These are phyloP conservation scores for Heliconius hortense DNA, from an alignment of 2,888 invertebrate species.

Conservation along the genomic window DNA sequence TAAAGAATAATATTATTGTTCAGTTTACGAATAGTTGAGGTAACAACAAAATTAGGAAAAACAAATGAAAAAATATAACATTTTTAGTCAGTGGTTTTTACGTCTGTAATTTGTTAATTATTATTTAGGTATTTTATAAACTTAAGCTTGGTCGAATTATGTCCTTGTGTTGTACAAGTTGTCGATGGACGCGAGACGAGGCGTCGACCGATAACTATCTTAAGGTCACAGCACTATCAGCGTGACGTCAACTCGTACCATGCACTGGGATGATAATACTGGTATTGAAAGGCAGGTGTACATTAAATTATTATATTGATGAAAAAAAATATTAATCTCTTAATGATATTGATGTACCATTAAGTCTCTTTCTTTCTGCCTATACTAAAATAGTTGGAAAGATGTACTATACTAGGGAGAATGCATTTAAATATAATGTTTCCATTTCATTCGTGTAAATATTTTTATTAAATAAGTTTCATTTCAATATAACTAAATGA, in stretches of 20 bases:
- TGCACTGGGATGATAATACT: conserved; percentile 55
- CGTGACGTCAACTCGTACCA: conserved; percentile 65
- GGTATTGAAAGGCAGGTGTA: conserved; percentile 55
- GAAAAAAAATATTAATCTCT: background rate
- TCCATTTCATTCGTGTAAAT: background rate
- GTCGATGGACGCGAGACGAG: conserved; percentile 71
- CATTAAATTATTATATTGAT: conserved; percentile 2
- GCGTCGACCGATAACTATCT: conserved; percentile 80
- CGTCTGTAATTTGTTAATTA: background rate
- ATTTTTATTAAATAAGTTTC: background rate
- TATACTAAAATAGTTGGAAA: background rate
- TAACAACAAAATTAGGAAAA: background rate
- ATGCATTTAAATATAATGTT: background rate
- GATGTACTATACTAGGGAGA: background rate
- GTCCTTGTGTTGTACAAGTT: conserved; percentile 70
- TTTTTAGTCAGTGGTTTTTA: background rate
- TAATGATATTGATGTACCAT: background rate
- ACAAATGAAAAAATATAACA: background rate
- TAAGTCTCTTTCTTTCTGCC: background rate
- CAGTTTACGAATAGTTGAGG: background rate
- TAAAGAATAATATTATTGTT: conserved; percentile 1
- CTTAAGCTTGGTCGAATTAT: conserved; percentile 50
- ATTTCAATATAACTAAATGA: background rate
- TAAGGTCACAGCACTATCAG: conserved; percentile 76
- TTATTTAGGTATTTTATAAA: background rate